A percentile compares a stretch with the other conserved stretches of the same genome.
Conservation (phyloP, 2,797 vertebrate genomes). For the Glyptemys insculpta region DNA sequence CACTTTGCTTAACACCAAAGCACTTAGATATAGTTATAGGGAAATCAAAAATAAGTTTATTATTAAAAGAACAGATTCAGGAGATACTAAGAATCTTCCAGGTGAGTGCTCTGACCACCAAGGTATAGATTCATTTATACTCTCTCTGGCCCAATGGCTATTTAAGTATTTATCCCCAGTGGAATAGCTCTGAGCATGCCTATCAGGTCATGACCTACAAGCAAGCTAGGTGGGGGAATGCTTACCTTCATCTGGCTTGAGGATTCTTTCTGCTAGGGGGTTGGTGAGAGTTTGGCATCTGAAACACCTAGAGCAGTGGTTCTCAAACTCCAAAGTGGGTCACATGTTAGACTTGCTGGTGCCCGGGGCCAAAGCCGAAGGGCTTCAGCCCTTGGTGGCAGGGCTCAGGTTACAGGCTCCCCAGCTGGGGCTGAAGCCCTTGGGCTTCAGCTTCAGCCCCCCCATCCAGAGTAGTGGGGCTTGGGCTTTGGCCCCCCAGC, state of each 20-base stretch:
- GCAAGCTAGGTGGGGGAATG: not conserved
- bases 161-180: not conserved
- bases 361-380: too few relatives aligned
- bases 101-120: not conserved
- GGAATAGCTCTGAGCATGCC: not conserved
- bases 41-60: not conserved
- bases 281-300: not conserved
- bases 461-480: too few relatives aligned
- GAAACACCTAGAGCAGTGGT: not conserved
- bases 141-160: not conserved
- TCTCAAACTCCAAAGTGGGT: too few relatives aligned
- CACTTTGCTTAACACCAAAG: not conserved
- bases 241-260: not conserved
- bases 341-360: too few relatives aligned
- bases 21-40: not conserved
- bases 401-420: too few relatives aligned
- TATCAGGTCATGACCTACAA: not conserved
- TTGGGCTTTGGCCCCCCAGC: too few relatives aligned
- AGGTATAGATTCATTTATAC: not conserved
- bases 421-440: too few relatives aligned
- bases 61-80: not conserved
- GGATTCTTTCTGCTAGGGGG: not conserved
- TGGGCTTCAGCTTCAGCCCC: too few relatives aligned
- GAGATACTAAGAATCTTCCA: not conserved
- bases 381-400: too few relatives aligned